phyloP scores from a whole-genome alignment of 1,140 invertebrate species.

The Caenorhabditis latens region DNA sequence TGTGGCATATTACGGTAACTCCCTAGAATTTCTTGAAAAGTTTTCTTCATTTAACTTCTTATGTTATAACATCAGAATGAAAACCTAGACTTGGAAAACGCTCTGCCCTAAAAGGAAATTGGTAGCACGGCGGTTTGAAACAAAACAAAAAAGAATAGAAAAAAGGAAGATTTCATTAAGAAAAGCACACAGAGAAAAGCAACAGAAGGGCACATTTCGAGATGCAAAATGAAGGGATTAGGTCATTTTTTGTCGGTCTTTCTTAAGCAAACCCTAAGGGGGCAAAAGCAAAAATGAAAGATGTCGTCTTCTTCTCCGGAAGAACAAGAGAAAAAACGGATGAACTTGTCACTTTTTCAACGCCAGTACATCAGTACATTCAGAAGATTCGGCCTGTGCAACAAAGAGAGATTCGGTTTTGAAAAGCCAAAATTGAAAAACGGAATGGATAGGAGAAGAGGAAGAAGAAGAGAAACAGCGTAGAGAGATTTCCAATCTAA shows the following conservation, averaged over 20 bases:
- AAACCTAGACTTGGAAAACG: not conserved
- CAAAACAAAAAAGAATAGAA: not conserved
- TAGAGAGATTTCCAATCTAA: conserved; percentile 53
- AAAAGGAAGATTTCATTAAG: conserved; percentile 27
- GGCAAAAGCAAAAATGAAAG: conserved; percentile 26
- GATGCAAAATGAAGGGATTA: conserved; percentile 45
- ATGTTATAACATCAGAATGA: too few species aligned
- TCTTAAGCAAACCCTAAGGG: not conserved
- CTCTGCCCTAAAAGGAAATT: not conserved
- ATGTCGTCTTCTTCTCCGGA: conserved; percentile 15
- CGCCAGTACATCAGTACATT: conserved; percentile 24
- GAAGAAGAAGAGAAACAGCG: conserved; percentile 10
- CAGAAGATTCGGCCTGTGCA: not conserved
- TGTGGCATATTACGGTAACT: too few species aligned
- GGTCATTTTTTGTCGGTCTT: conserved; percentile 42
- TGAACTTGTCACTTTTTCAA: conserved; percentile 45
- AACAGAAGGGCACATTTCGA: conserved; percentile 13
- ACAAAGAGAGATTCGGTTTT: not conserved
- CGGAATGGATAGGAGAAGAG: not conserved
- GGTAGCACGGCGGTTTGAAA: not conserved
- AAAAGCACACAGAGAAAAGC: not conserved
- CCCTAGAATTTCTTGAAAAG: too few species aligned
- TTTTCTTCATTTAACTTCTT: too few species aligned
- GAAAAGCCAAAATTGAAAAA: conserved; percentile 41
- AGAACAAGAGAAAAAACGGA: conserved; percentile 9